Percentiles rank a stretch among this genome's conserved stretches.
Conservation (phyloP, 92 coral and sea anemone species). For the Palythoa grandiflora region DNA sequence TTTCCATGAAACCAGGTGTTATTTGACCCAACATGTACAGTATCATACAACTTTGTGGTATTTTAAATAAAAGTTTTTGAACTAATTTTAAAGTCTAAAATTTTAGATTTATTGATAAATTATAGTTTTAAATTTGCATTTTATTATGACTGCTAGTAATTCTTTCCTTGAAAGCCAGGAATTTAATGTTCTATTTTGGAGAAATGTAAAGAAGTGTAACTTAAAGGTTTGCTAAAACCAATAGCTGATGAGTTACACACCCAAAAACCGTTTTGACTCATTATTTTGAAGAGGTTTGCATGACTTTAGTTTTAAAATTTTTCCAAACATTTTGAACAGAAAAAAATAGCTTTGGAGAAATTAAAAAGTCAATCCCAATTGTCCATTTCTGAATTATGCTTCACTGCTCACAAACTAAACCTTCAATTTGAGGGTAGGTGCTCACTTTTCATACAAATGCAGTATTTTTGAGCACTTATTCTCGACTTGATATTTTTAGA, state of each 20-base stretch:
- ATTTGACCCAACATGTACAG: background rate
- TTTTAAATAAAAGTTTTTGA: background rate
- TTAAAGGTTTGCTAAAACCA: no score
- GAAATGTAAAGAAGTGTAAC: background rate
- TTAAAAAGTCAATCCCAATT: no score
- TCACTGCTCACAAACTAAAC: no score
- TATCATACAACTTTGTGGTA: background rate
- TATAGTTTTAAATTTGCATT: constrained; percentile 14
- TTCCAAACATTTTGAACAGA: no score
- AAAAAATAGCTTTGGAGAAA: no score
- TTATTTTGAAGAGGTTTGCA: background rate
- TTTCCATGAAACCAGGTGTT: no score
- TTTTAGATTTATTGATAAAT: background rate
- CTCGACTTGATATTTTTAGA: no score
- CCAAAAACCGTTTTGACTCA: background rate
- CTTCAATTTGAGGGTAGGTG: no score
- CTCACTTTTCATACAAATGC: no score
- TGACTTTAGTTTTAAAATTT: background rate
- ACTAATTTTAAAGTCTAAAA: background rate
- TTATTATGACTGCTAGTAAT: no score
- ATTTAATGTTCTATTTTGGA: background rate
- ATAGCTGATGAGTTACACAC: background rate
- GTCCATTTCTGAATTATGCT: no score
- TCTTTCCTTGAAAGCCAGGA: background rate
- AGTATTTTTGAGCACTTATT: no score